These are phyloP conservation scores for Drosophila merina DNA, from an alignment of 2,888 invertebrate genomes.

Conservation along the genomic window DNA sequence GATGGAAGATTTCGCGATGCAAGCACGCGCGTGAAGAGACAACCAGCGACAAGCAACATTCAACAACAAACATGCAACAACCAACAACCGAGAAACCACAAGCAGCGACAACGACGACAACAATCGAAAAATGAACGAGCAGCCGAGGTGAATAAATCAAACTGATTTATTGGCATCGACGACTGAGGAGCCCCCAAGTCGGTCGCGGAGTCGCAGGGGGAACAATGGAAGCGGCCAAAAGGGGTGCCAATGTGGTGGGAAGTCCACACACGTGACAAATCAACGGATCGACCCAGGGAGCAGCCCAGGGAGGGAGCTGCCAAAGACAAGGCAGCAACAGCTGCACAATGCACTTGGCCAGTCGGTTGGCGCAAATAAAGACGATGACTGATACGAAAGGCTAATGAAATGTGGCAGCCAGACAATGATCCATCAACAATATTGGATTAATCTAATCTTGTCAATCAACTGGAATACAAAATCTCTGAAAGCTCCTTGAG, in stretches of 20 bases:
- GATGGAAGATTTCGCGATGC: constrained; percentile 37
- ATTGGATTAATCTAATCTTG: background rate
- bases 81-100: constrained; percentile 36
- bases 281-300: constrained; percentile 32
- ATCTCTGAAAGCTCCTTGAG: background rate
- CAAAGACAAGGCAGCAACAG: constrained; percentile 20
- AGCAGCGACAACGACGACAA: constrained; percentile 60
- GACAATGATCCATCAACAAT: constrained; percentile 36
- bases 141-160: constrained; percentile 74
- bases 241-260: constrained; percentile 43
- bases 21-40: constrained; percentile 72
- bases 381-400: constrained; percentile 43
- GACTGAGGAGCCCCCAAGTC: constrained; percentile 51
- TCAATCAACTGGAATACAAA: background rate
- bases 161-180: constrained; percentile 77
- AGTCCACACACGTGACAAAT: constrained; percentile 66
- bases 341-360: constrained; percentile 40
- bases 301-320: background rate
- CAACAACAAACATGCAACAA: constrained; percentile 17
- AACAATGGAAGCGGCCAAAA: constrained; percentile 50
- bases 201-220: constrained; percentile 22
- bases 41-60: constrained; percentile 44
- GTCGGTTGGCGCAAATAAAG: constrained; percentile 33
- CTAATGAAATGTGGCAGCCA: constrained; percentile 54
- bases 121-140: constrained; percentile 63